These are phyloP conservation scores for Onychostoma macrolepis DNA, from an alignment of 2,113 vertebrate genomes.

Conservation along the genomic window DNA sequence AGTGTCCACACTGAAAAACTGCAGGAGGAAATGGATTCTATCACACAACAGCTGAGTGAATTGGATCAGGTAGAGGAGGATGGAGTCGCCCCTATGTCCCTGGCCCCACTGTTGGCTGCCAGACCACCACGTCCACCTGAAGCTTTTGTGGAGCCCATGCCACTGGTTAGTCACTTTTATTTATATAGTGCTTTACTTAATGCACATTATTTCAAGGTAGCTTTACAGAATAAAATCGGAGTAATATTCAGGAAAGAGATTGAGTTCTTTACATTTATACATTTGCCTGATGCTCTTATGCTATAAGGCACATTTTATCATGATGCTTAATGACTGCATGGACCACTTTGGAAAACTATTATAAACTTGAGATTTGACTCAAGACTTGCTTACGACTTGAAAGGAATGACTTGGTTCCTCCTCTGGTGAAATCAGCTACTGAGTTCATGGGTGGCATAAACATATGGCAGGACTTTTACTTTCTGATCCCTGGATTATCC, in stretches of 20 bases:
- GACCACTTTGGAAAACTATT: no score
- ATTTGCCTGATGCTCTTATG: not conserved
- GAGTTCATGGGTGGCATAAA: no score
- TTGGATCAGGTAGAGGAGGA: constrained; percentile 77
- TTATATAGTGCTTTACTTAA: not conserved
- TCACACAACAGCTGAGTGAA: constrained; percentile 79
- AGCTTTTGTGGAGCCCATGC: constrained; percentile 41
- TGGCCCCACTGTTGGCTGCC: constrained; percentile 36
- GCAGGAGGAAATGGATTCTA: constrained; percentile 85
- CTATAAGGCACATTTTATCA: not conserved
- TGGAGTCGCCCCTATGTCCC: constrained; percentile 56
- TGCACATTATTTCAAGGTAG: not conserved
- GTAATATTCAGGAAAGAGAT: not conserved
- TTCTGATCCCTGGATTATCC: no score
- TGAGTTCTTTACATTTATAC: not conserved
- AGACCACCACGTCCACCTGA: constrained; percentile 20
- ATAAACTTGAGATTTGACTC: no score
- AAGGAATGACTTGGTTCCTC: no score
- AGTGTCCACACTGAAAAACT: constrained; percentile 75
- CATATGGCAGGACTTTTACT: no score
- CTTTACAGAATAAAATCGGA: not conserved
- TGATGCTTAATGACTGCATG: no score
- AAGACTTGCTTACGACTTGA: no score
- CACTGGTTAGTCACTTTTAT: constrained; percentile 57
- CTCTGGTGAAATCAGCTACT: no score